Percentiles rank a stretch among this genome's conserved stretches.
Conservation (phyloP, 1,140 invertebrate genomes). For the Bicyclus anynana region DNA sequence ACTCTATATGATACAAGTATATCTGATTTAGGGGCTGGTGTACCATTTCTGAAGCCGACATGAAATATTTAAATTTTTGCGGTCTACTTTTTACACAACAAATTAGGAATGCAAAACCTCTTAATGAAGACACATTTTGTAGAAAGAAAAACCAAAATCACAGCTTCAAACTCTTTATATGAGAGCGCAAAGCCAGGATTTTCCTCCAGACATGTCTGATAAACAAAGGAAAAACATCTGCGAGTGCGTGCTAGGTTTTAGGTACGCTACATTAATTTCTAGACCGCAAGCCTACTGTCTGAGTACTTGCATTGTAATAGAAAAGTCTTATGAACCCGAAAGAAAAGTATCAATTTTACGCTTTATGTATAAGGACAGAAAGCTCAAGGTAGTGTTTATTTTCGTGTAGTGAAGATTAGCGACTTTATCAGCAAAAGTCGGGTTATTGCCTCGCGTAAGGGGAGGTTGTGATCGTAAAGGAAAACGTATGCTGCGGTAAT, state of each 20-base stretch:
- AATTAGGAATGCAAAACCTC: too few species aligned
- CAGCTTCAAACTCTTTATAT: neutral
- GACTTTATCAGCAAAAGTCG: conserved; percentile 17
- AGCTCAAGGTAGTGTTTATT: conserved; percentile 1
- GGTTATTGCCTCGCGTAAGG: conserved; percentile 24
- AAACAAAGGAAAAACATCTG: conserved; percentile 47
- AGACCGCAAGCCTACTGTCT: conserved; percentile 62
- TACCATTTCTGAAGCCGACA: too few species aligned
- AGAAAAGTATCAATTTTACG: neutral
- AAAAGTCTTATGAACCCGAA: conserved; percentile 21
- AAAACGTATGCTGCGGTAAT: conserved; percentile 24
- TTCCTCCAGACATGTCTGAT: conserved; percentile 24
- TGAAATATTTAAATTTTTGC: too few species aligned
- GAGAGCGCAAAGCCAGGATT: conserved; percentile 6
- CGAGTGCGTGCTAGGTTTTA: conserved; percentile 58
- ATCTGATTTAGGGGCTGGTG: too few species aligned
- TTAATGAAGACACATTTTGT: too few species aligned
- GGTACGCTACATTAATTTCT: conserved; percentile 61
- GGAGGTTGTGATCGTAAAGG: conserved; percentile 30
- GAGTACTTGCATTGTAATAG: conserved; percentile 29
- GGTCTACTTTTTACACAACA: too few species aligned
- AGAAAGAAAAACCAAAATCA: neutral
- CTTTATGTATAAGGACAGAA: neutral
- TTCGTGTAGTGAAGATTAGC: conserved; percentile 7
- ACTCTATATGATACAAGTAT: too few species aligned